A percentile compares a stretch with the other conserved stretches of the same genome.
phyloP scores from a whole-genome alignment of 2,888 invertebrate genomes.

The Trissonchulus sp. region DNA sequence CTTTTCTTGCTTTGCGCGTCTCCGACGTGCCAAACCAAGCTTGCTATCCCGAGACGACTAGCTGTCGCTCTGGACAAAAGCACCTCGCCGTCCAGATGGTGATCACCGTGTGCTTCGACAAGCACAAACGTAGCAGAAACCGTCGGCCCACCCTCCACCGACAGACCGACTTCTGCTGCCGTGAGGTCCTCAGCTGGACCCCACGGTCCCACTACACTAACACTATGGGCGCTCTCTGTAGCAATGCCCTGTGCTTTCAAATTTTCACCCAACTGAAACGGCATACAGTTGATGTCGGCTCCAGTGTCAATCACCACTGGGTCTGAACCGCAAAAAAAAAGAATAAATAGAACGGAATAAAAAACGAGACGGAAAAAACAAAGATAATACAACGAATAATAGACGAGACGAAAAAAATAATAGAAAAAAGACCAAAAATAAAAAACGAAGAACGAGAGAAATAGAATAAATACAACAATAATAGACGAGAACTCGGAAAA shows the following conservation, averaged over 20 bases:
- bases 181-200: neutral
- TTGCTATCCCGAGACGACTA: neutral
- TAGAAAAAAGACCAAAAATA: too few species aligned
- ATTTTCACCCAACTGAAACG: neutral
- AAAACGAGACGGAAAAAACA: too few species aligned
- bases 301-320: neutral
- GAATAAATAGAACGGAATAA: too few species aligned
- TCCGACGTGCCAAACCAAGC: neutral
- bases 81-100: neutral
- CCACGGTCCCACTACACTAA: neutral
- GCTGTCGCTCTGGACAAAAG: neutral
- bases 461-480: too few species aligned
- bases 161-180: neutral
- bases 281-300: neutral
- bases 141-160: neutral
- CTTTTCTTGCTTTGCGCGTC: neutral
- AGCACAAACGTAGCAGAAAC: neutral
- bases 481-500: too few species aligned
- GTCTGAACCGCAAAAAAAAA: neutral
- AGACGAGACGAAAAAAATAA: too few species aligned
- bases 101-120: neutral
- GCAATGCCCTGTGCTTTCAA: neutral
- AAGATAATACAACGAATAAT: too few species aligned
- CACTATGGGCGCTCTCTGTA: neutral
- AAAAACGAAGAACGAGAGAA: too few species aligned